Evolutionary conservation across 2,113 vertebrate genomes (phyloP).

Genomic region (Takifugu bimaculatus): DNA sequence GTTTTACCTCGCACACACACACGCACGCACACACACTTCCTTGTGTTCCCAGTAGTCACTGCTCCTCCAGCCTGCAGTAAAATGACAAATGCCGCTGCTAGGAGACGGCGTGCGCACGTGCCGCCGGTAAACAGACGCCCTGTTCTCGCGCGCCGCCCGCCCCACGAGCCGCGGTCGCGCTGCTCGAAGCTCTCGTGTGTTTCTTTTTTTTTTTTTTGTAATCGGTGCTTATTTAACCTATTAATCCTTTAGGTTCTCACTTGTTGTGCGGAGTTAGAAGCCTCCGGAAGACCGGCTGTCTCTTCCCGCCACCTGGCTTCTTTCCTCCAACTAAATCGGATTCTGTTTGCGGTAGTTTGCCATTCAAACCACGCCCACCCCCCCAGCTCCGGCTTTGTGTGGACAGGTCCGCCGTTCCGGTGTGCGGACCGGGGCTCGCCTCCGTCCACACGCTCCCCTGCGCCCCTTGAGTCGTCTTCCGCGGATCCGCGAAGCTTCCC

Average conservation of each 20-base stretch:
- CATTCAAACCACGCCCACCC: conserved; percentile 61
- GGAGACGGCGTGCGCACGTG: conserved; percentile 73
- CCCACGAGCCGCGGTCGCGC: conserved; percentile 24
- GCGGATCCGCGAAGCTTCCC: conserved; percentile 6
- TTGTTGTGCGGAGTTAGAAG: background rate
- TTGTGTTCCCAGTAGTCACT: conserved; percentile 53
- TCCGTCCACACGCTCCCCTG: conserved; percentile 16
- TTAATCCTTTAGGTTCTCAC: too few species aligned
- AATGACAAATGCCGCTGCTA: conserved; percentile 60
- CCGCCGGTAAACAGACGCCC: conserved; percentile 77
- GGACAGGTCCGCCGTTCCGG: conserved; percentile 36
- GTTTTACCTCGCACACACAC: conserved; percentile 54
- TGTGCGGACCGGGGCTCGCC: conserved; percentile 25
- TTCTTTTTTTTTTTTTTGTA: conserved; percentile 10
- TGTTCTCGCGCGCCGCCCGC: conserved; percentile 41
- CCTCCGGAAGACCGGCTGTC: conserved; percentile 1
- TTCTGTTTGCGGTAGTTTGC: conserved; percentile 58
- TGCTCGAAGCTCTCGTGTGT: conserved; percentile 3
- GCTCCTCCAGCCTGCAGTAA: conserved; percentile 69
- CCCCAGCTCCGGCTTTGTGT: conserved; percentile 55
- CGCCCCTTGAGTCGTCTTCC: background rate
- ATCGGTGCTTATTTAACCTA: background rate
- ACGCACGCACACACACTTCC: background rate
- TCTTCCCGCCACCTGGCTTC: conserved; percentile 4
- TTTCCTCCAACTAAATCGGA: conserved; percentile 15